These are phyloP conservation scores for Dendrolimus punctatus DNA, from an alignment of 1,140 invertebrate genomes.

Conservation along the genomic window DNA sequence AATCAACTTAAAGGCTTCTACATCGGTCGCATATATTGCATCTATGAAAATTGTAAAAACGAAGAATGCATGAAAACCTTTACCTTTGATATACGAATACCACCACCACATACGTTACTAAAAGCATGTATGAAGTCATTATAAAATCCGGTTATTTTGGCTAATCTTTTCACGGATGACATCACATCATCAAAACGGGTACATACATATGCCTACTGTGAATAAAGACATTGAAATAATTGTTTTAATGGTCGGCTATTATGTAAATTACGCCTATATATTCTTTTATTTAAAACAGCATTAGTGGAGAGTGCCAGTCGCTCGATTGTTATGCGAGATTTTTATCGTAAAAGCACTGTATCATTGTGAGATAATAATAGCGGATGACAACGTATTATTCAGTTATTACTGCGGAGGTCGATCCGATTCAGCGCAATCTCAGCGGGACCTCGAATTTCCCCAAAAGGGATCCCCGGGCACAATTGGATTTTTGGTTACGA, in stretches of 20 bases:
- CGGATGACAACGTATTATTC: conserved; percentile 70
- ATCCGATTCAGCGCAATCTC: conserved; percentile 60
- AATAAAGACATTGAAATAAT: conserved; percentile 57
- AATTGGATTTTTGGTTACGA: conserved; percentile 71
- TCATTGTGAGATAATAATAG: conserved; percentile 70
- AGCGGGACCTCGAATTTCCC: conserved; percentile 61
- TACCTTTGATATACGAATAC: neutral
- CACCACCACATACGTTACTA: conserved; percentile 7
- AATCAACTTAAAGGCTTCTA: too few relatives aligned
- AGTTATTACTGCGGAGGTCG: conserved; percentile 54
- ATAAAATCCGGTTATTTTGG: conserved; percentile 27
- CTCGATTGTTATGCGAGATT: conserved; percentile 59
- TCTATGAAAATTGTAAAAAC: too few relatives aligned
- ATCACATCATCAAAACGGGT: conserved; percentile 25
- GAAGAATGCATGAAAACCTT: neutral
- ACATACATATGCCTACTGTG: conserved; percentile 13
- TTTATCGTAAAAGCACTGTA: conserved; percentile 67
- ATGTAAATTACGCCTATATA: conserved; percentile 45
- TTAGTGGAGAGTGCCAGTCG: conserved; percentile 32
- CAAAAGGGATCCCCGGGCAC: conserved; percentile 56
- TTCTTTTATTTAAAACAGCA: conserved; percentile 61
- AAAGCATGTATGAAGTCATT: conserved; percentile 29
- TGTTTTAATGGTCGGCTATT: conserved; percentile 51
- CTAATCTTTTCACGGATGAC: conserved; percentile 29
- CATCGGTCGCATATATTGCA: too few relatives aligned